Percentiles rank a stretch among this genome's conserved stretches.
Evolutionary conservation across 2,797 vertebrate species (phyloP).

Genomic region (Hypotaenidia okinawae): DNA sequence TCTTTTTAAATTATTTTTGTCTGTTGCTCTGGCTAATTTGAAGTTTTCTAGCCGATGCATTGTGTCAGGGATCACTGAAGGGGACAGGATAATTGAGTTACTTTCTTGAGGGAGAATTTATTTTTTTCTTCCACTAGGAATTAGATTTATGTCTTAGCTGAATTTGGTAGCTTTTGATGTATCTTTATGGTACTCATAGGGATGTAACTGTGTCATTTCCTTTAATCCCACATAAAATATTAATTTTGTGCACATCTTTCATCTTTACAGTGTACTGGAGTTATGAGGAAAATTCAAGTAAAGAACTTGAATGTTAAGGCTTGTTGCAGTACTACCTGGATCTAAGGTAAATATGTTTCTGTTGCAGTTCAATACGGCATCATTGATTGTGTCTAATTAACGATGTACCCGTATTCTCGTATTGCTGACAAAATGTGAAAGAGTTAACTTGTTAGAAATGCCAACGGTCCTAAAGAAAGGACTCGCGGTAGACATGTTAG

Average conservation of each 20-base stretch:
- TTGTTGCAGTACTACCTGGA: not conserved
- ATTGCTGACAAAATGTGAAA: not conserved
- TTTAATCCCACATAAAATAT: constrained; percentile 49
- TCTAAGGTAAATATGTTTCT: constrained; percentile 19
- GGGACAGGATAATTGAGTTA: not conserved
- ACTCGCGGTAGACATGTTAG: too few species aligned
- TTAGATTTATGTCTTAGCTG: not conserved
- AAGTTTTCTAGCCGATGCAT: not conserved
- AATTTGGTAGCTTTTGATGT: constrained; percentile 29
- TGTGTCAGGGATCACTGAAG: not conserved
- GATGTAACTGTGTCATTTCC: constrained; percentile 33
- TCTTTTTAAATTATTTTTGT: not conserved
- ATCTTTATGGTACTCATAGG: not conserved
- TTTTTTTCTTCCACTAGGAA: not conserved
- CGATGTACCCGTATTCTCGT: not conserved
- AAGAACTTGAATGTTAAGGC: not conserved
- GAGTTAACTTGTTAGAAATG: not conserved
- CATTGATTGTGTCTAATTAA: constrained; percentile 15
- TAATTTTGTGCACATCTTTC: constrained; percentile 24
- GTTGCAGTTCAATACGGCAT: not conserved
- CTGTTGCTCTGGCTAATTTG: not conserved
- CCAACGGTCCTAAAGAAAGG: too few species aligned
- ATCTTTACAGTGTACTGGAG: not conserved
- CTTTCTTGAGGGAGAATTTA: constrained; percentile 17
- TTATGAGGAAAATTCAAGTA: not conserved